Base-by-base conservation (phyloP, 2,888 invertebrate species). In the Apamea epomidion region DNA sequence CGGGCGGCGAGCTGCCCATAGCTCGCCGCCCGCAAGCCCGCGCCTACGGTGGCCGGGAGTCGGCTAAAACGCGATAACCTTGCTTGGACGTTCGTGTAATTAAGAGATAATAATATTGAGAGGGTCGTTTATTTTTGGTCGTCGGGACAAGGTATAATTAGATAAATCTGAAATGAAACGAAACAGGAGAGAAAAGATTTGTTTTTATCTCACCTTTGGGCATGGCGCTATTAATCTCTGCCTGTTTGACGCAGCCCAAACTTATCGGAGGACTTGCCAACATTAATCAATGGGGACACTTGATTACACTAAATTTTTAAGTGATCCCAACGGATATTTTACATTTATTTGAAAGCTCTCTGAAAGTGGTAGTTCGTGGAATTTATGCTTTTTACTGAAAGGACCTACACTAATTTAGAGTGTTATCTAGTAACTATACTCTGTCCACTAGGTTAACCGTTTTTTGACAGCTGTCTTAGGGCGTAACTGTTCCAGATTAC, bases 161-260 rank as follows among this genome's bases (percentile, higher is more conserved):
- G 80, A 73, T 87, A 74, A 72, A 87, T 80, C 77, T 83, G 64
- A 68, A 85, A 71, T 78, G 72, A 78, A 83, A 76, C 42, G 68
- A 64, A 82, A 76, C 76, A 78, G 76, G 68, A 54, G 51, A 58
- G 75, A 42, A 80, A 80, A 74, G 60, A 72, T 77, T 88, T 48
- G 78, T 72, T 82, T 87, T 87, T 83, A 86, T 84, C 87, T 84
- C 76, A 88, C 88, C 88, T 87, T 81, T 73, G 71, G 76, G 70
- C 70, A 3, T 37, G 62, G 14, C 60, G 21, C 81, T 68, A 88
- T 88, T 79, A 87, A 87, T 88, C 83, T 88, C 75, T 76, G 81
- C 68, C 88, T 71, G 76, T 68, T 87, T 84, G 88, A 76, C 78
- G 81, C 76, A 75, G 74, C 76, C 79, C 67, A 29, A 88, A 83